Conservation (phyloP, 2,797 vertebrate genomes). For the Aselliscus stoliczkanus region DNA sequence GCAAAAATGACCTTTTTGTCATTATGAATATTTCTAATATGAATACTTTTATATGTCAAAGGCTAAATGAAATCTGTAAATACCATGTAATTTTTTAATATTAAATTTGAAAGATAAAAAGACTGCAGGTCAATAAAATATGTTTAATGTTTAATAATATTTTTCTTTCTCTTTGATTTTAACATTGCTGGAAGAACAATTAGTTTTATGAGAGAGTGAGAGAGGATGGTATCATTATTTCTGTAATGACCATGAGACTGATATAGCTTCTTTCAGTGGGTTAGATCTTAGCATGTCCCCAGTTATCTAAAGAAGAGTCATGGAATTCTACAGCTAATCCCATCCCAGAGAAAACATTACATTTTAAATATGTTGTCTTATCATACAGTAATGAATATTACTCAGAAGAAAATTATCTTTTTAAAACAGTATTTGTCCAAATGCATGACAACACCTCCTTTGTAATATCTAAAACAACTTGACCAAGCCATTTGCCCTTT, state of each 20-base stretch:
- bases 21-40: neutral
- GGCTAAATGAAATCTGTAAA: neutral
- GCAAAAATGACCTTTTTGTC: neutral
- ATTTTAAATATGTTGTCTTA: neutral
- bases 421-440: neutral
- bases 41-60: conserved; percentile 4
- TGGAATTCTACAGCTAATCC: neutral
- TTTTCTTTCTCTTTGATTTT: neutral
- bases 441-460: neutral
- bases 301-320: neutral
- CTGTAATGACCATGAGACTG: neutral
- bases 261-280: accelerated
- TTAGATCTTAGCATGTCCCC: neutral
- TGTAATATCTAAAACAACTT: neutral
- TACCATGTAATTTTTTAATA: neutral
- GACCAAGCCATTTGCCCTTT: neutral
- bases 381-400: neutral
- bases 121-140: neutral
- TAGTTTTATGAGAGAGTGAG: neutral
- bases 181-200: neutral
- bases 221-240: neutral
- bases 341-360: neutral
- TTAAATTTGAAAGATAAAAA: neutral
- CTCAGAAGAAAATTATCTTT: neutral
- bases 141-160: neutral